phyloP scores from a whole-genome alignment of 2,888 invertebrate species.

The Drosophila falleni region DNA sequence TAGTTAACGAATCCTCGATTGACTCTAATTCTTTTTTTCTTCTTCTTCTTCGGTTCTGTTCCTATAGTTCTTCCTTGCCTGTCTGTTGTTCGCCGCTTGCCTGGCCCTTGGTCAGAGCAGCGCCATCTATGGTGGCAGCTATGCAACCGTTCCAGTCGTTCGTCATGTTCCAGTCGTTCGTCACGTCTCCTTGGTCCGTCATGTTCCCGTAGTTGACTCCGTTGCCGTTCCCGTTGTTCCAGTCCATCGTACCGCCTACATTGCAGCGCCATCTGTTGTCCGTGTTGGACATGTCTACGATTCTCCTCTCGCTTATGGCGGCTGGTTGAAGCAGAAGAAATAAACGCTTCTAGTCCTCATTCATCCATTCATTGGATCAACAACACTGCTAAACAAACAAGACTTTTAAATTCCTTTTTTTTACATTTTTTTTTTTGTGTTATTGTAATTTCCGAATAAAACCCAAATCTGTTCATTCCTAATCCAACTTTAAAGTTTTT shows the following conservation, averaged over 20 bases:
- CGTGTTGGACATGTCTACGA: slow-evolving; percentile 61
- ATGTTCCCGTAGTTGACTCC: slow-evolving; percentile 50
- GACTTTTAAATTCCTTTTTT: slow-evolving; percentile 9
- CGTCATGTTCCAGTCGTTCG: slow-evolving; percentile 46
- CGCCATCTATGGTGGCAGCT: slow-evolving; percentile 53
- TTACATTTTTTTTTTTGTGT: slow-evolving; percentile 31
- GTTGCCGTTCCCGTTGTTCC: slow-evolving; percentile 58
- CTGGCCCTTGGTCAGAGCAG: slow-evolving; percentile 73
- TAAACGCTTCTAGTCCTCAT: slow-evolving; percentile 17
- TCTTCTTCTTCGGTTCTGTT: not conserved
- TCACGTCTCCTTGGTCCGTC: slow-evolving; percentile 44
- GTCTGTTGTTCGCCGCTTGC: slow-evolving; percentile 58
- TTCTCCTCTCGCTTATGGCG: slow-evolving; percentile 67
- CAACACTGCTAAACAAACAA: not conserved
- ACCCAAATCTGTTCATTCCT: slow-evolving; percentile 28
- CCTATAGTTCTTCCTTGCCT: slow-evolving; percentile 65
- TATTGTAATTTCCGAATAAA: slow-evolving; percentile 29
- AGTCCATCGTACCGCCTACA: slow-evolving; percentile 45
- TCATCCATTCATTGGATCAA: not conserved
- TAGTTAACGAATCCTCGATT: not conserved
- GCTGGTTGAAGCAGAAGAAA: slow-evolving; percentile 62
- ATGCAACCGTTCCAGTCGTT: slow-evolving; percentile 50
- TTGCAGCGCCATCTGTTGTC: slow-evolving; percentile 38
- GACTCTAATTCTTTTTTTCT: not conserved
- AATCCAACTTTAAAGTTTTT: not conserved